Percentiles rank a stretch among this genome's conserved stretches.
phyloP scores from a whole-genome alignment of 2,888 invertebrate species.

The Calameuta filiformis region DNA sequence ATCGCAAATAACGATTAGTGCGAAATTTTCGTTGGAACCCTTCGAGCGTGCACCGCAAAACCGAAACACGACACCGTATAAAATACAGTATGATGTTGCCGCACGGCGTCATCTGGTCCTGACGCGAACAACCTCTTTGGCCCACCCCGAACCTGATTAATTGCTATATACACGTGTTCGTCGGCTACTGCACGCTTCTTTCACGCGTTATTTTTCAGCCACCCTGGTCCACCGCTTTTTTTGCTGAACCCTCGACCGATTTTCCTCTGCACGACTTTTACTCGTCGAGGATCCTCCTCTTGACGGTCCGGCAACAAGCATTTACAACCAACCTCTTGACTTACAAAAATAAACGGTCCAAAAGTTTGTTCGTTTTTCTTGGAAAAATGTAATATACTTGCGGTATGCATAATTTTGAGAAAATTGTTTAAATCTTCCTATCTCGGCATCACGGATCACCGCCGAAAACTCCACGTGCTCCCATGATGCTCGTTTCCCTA shows the following conservation, averaged over 20 bases:
- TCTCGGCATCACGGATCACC: too few species aligned
- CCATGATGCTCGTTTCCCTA: too few species aligned
- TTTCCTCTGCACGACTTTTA: slow-evolving; percentile 1
- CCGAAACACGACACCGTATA: slow-evolving; percentile 53
- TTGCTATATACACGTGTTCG: slow-evolving; percentile 46
- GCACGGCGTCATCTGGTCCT: slow-evolving; percentile 51
- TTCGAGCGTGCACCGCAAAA: slow-evolving; percentile 34
- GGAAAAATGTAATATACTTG: slow-evolving; percentile 48
- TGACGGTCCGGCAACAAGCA: too few species aligned
- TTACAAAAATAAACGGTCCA: too few species aligned
- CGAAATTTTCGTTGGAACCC: neutral
- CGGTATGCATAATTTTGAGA: slow-evolving; percentile 58
- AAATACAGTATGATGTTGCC: slow-evolving; percentile 52
- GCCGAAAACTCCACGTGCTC: too few species aligned
- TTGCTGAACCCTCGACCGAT: slow-evolving; percentile 10
- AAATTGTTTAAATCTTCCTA: slow-evolving; percentile 46
- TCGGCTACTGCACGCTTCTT: slow-evolving; percentile 13
- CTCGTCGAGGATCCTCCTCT: slow-evolving; percentile 25
- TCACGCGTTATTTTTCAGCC: slow-evolving; percentile 21
- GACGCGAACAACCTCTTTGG: slow-evolving; percentile 53
- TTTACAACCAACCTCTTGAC: too few species aligned
- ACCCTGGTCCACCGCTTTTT: slow-evolving; percentile 14
- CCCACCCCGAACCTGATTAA: slow-evolving; percentile 53
- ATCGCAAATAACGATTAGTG: too few species aligned
- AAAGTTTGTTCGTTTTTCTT: too few species aligned